Conservation (phyloP, 2,888 invertebrate genomes). For the Gisinianus flammeolus region DNA sequence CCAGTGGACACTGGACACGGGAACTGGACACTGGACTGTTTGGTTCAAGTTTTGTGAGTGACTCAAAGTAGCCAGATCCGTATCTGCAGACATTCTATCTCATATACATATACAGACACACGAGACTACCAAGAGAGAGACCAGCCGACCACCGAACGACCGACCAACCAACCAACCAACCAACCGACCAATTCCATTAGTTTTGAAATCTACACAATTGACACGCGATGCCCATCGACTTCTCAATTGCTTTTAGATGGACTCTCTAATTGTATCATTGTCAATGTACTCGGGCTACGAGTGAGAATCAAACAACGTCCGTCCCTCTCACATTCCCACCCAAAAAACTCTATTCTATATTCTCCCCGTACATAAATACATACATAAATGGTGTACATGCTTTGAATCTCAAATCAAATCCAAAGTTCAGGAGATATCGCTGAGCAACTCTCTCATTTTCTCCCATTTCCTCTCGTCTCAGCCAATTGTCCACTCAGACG, state of each 20-base stretch:
- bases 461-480: slow-evolving; percentile 1
- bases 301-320: background rate
- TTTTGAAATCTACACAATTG: slow-evolving; percentile 4
- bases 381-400: background rate
- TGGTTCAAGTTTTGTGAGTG: too few relatives aligned
- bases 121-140: too few relatives aligned
- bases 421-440: slow-evolving; percentile 22
- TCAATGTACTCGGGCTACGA: background rate
- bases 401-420: background rate
- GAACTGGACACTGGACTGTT: too few relatives aligned
- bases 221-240: slow-evolving; percentile 19
- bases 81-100: too few relatives aligned
- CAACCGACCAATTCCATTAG: slow-evolving; percentile 14
- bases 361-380: background rate
- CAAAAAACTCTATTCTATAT: background rate
- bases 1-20: too few relatives aligned
- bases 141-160: too few relatives aligned
- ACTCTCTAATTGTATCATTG: slow-evolving; percentile 23
- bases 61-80: too few relatives aligned
- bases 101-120: too few relatives aligned
- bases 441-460: slow-evolving; percentile 7
- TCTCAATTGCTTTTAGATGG: slow-evolving; percentile 28
- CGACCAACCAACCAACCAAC: too few relatives aligned
- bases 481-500: background rate
- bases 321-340: background rate